Evolutionary conservation across 2,113 vertebrate genomes (phyloP).

Genomic region (Mastomys coucha): DNA sequence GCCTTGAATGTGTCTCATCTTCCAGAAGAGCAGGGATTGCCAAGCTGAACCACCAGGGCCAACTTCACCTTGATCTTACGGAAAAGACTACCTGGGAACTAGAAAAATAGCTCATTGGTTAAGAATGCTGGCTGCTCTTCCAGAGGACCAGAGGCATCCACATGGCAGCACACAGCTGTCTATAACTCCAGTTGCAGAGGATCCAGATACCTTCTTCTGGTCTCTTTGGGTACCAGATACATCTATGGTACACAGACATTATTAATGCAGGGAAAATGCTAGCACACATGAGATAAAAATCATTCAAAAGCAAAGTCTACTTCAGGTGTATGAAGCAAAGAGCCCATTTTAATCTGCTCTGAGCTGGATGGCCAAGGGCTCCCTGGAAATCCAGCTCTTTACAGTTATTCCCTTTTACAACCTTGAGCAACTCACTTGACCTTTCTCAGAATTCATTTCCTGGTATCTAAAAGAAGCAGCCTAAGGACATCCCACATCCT

Average conservation of each 20-base stretch:
- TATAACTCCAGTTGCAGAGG: neutral
- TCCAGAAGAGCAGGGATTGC: neutral
- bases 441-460: slow-evolving; percentile 52
- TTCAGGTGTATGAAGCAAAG: neutral
- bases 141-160: too few species aligned
- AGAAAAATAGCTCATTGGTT: neutral
- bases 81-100: neutral
- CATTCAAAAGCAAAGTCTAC: neutral
- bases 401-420: slow-evolving; percentile 33
- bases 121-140: too few species aligned
- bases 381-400: slow-evolving; percentile 52
- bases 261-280: neutral
- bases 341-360: neutral
- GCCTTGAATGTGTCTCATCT: neutral
- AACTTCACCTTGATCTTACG: neutral
- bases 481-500: slow-evolving; percentile 54
- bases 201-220: neutral
- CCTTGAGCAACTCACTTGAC: too few species aligned
- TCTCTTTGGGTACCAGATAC: neutral
- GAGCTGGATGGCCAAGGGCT: neutral
- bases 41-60: neutral
- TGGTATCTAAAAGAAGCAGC: slow-evolving; percentile 39
- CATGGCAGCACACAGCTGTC: neutral
- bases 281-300: neutral
- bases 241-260: neutral